A percentile compares a stretch with the other conserved stretches of the same genome.
These are phyloP conservation scores for Leucopsar rothschildi DNA, from an alignment of 2,113 vertebrate genomes.

Conservation along the genomic window DNA sequence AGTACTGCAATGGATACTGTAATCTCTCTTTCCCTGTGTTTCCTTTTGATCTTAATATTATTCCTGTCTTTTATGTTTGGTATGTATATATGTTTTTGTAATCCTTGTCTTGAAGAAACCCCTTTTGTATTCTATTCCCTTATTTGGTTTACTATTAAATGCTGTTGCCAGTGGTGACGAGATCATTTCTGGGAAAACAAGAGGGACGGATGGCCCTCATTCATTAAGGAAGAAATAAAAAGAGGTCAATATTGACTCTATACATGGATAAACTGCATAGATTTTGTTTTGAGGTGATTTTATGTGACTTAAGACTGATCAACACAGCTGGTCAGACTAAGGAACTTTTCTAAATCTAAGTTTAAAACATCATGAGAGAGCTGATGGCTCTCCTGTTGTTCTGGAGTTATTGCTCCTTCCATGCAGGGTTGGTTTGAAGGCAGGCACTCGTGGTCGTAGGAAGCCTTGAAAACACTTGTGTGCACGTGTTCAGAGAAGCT, in stretches of 20 bases:
- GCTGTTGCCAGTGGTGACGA: neutral
- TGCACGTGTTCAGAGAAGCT: neutral
- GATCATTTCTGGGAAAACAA: neutral
- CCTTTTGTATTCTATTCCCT: slow-evolving; percentile 34
- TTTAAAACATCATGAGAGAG: neutral
- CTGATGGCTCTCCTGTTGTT: neutral
- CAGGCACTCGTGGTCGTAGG: fast-evolving
- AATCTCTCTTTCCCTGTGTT: neutral
- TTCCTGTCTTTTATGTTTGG: slow-evolving; percentile 7
- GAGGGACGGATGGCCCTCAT: neutral
- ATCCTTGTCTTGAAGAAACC: neutral
- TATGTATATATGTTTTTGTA: slow-evolving; percentile 57
- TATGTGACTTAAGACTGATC: neutral
- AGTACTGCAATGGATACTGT: neutral
- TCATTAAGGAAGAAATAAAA: neutral
- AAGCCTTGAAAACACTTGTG: neutral
- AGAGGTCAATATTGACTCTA: neutral
- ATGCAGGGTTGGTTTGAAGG: neutral
- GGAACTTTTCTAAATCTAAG: neutral
- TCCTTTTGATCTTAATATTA: neutral
- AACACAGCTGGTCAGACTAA: neutral
- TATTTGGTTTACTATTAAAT: slow-evolving; percentile 56
- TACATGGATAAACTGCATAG: neutral
- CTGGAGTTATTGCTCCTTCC: neutral
- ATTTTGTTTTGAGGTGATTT: neutral